Percentiles rank a stretch among this genome's conserved stretches.
phyloP scores from a whole-genome alignment of 92 coral and sea anemone genomes.

The Epizoanthus stellaris region DNA sequence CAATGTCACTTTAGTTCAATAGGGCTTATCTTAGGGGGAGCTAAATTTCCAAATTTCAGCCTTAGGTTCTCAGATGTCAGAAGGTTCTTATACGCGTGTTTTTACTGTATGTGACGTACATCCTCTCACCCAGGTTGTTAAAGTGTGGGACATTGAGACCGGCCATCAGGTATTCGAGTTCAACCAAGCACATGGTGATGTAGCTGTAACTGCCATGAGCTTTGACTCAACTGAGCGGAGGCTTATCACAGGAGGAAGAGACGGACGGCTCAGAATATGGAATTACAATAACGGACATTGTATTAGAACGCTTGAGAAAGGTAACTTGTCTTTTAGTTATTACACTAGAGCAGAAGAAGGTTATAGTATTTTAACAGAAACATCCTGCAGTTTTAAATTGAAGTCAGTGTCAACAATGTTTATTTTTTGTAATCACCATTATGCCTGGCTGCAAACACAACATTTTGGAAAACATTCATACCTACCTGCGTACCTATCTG shows the following conservation, averaged over 20 bases:
- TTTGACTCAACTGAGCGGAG: conserved; percentile 98
- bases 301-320: conserved; percentile 91
- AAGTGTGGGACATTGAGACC: conserved; percentile 97
- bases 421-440: too few species aligned
- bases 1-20: too few species aligned
- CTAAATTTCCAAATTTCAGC: too few species aligned
- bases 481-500: too few species aligned
- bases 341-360: neutral
- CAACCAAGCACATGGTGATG: conserved; percentile 93
- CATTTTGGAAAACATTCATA: too few species aligned
- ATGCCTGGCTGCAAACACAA: too few species aligned
- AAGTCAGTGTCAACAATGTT: too few species aligned
- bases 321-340: conserved; percentile 34
- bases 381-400: too few species aligned
- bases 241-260: conserved; percentile 95
- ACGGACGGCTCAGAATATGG: conserved; percentile 96
- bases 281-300: conserved; percentile 99
- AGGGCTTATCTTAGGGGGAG: too few species aligned
- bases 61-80: too few species aligned
- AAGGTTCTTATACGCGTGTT: neutral
- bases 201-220: conserved; percentile 84
- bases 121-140: conserved; percentile 54
- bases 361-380: too few species aligned
- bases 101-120: neutral
- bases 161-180: conserved; percentile 92